Evolutionary conservation across 2,797 vertebrate species (phyloP).

Genomic region (Poeciliopsis gracilis): DNA sequence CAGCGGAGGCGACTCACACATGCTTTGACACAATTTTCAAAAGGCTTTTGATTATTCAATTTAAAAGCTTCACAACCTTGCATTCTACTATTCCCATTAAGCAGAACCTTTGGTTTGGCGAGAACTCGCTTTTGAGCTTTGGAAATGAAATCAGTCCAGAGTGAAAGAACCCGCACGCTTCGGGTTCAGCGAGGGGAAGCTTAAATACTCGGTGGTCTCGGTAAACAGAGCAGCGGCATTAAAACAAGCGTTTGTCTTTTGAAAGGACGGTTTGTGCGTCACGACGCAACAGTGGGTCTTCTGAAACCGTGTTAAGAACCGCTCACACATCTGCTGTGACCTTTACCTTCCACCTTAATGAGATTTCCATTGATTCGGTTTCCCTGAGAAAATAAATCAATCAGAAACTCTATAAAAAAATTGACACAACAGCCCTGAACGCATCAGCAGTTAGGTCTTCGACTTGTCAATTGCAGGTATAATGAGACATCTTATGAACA

Average conservation of each 20-base stretch:
- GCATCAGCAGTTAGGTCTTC: conserved; percentile 45
- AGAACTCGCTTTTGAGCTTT: neutral
- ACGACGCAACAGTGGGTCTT: neutral
- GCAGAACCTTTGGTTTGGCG: neutral
- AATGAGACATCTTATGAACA: conserved; percentile 65
- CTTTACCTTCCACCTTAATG: conserved; percentile 72
- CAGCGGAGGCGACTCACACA: neutral
- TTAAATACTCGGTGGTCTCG: neutral
- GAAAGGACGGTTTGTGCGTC: conserved; percentile 4
- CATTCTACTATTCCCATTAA: neutral
- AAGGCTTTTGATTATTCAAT: neutral
- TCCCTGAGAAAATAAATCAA: conserved; percentile 68
- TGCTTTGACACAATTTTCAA: neutral
- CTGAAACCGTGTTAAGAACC: conserved; percentile 43
- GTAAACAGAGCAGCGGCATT: neutral
- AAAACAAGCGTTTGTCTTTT: neutral
- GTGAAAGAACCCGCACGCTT: neutral
- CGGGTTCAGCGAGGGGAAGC: neutral
- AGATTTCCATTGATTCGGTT: conserved; percentile 74
- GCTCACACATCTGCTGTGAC: conserved; percentile 55
- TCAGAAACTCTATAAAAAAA: conserved; percentile 67
- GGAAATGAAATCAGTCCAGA: neutral
- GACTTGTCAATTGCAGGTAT: conserved; percentile 54
- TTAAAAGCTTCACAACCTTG: neutral
- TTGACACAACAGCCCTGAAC: conserved; percentile 61